Percentiles rank a stretch among this genome's conserved stretches.
These are phyloP conservation scores for Octopus sinensis DNA, from an alignment of 1,140 invertebrate species.

Conservation along the genomic window DNA sequence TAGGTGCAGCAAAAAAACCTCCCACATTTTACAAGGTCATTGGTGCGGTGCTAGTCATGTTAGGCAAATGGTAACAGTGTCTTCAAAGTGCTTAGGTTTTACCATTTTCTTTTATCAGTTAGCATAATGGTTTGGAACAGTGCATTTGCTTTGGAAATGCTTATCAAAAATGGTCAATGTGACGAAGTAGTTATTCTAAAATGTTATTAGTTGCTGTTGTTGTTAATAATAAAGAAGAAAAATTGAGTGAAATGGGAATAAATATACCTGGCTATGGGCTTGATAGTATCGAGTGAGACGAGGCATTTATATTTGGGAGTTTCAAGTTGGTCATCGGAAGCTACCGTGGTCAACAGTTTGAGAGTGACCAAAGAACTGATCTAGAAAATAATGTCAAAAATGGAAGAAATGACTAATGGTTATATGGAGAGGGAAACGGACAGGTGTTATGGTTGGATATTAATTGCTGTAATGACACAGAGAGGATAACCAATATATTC, in stretches of 20 bases:
- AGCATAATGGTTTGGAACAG: not conserved
- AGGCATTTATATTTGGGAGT: conserved; percentile 60
- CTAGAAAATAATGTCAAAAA: conserved; percentile 36
- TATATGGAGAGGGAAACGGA: too few relatives aligned
- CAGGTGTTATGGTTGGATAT: too few relatives aligned
- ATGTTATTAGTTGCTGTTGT: not conserved
- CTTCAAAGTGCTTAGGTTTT: not conserved
- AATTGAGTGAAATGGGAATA: not conserved
- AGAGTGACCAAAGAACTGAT: conserved; percentile 57
- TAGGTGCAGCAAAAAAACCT: too few relatives aligned
- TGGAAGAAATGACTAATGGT: too few relatives aligned
- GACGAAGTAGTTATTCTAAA: not conserved
- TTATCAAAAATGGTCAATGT: too few relatives aligned
- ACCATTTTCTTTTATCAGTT: not conserved
- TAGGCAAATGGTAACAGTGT: too few relatives aligned
- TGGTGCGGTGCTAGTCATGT: too few relatives aligned
- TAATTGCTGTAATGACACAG: too few relatives aligned
- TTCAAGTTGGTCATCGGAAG: conserved; percentile 55
- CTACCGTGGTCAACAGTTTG: conserved; percentile 53
- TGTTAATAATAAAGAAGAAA: not conserved
- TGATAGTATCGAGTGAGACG: conserved; percentile 56
- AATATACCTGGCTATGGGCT: conserved; percentile 53
- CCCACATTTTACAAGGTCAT: too few relatives aligned
- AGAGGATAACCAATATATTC: too few relatives aligned
- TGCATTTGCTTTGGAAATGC: not conserved